Base-by-base conservation (phyloP, 2,888 invertebrate species). In the Drosophila vallismaia region DNA sequence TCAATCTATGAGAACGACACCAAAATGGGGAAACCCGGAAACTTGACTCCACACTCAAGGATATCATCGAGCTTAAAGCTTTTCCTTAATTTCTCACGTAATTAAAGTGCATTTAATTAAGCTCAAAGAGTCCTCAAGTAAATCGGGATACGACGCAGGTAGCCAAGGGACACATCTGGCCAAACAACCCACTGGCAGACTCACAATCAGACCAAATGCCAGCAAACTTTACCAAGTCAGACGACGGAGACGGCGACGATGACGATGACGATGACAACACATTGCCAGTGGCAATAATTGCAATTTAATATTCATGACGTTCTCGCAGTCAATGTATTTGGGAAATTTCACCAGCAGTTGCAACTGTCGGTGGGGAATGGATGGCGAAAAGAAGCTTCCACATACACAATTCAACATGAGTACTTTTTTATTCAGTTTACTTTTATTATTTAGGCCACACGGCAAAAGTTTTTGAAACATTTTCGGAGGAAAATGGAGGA, bases 301-400 rank as follows among this genome's bases (percentile, higher is more conserved):
- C 83, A 87, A 85, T 85, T 87, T 85, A 87, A 85, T 85, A 85
- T 85, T 87, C 88, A 85, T 85, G 84, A 71, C 77, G 68, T 68
- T 77, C 76, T 76, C 76, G 74, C 75, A 87, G 83, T 77, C 86
- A 76, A 85, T 87, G 85, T 86, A 79, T 85, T 86, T 85, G 67
- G 64, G 63, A 76, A 83, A 68, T 86, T 74, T 68, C 74, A 60
- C 74, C 78, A 72, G 67, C 51, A 76, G 73, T 67, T 74, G 74
- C 79, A 59, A 68, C 63, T 68, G 62, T 69, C 60, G 52, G 64
- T 45, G 63, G 42, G 29, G 62, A 54, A 63, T 46, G 6, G 28
- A 19, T 19, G 19, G 19, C 19, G 53, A 56, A 54, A 31, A 24
- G 24, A 10, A 44, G 24, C 48, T 50, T 44, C 56, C 28, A 12